These are phyloP conservation scores for Melanerpes formicivorus DNA, from an alignment of 2,113 vertebrate species.

Conservation along the genomic window DNA sequence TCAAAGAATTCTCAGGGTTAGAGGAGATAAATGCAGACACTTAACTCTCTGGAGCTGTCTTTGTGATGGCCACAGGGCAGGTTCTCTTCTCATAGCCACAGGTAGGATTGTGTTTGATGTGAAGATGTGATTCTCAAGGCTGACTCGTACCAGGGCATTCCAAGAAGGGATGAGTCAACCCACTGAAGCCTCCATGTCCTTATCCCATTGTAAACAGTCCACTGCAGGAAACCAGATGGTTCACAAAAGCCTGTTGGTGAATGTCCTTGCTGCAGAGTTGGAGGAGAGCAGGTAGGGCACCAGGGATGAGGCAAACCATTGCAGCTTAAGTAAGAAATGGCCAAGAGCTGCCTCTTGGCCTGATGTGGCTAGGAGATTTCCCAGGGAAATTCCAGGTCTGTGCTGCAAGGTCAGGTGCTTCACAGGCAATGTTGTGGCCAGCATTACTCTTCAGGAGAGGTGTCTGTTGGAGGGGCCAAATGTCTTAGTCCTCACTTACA, in stretches of 20 bases:
- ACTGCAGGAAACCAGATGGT: neutral
- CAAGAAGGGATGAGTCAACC: neutral
- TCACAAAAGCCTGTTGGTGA: neutral
- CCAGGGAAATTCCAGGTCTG: neutral
- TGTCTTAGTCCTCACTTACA: neutral
- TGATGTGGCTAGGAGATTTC: neutral
- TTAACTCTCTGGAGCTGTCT: neutral
- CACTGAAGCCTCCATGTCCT: neutral
- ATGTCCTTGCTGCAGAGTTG: neutral
- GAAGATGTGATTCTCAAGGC: neutral
- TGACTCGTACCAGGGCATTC: neutral
- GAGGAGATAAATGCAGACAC: neutral
- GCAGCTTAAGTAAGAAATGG: neutral
- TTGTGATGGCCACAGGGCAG: neutral
- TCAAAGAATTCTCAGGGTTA: neutral
- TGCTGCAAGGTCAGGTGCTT: neutral
- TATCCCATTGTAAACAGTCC: neutral
- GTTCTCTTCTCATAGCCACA: neutral
- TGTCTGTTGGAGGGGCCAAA: neutral
- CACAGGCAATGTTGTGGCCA: neutral
- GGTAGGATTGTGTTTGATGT: neutral
- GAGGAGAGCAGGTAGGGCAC: neutral
- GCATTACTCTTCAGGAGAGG: neutral
- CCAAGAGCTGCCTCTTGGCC: neutral
- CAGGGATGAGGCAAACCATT: neutral